A percentile compares a stretch with the other conserved stretches of the same genome.
Evolutionary conservation across 2,888 invertebrate genomes (phyloP).

Genomic region (Drosophila aldrichi): DNA sequence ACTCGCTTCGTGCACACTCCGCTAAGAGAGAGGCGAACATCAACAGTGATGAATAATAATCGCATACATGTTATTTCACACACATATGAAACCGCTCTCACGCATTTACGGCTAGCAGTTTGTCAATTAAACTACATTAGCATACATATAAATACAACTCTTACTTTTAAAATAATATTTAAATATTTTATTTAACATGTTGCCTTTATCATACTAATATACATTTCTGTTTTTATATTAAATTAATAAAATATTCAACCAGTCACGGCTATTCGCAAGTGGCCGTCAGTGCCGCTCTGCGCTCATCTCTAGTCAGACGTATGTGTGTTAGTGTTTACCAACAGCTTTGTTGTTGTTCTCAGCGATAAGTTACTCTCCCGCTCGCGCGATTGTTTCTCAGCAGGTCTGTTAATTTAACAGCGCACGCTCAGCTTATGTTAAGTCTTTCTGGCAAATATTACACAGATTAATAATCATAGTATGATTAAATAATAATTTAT

Average conservation of each 20-base stretch:
- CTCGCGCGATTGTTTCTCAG: conserved; percentile 30
- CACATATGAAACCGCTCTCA: conserved; percentile 1
- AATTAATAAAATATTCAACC: background rate
- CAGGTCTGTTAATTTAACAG: conserved; percentile 56
- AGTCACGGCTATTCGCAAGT: background rate
- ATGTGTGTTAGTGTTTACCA: conserved; percentile 55
- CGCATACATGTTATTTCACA: conserved; percentile 18
- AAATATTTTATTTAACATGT: background rate
- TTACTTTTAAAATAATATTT: too few relatives aligned
- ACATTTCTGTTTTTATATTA: background rate
- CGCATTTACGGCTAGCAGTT: background rate
- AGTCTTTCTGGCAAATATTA: background rate
- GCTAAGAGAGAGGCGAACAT: conserved; percentile 37
- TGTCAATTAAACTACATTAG: background rate
- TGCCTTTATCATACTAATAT: background rate
- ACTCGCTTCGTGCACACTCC: conserved; percentile 47
- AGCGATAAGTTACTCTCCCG: conserved; percentile 36
- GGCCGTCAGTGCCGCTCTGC: conserved; percentile 6
- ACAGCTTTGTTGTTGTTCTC: conserved; percentile 48
- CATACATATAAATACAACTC: too few relatives aligned
- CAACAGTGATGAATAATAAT: conserved; percentile 38
- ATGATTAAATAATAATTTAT: background rate
- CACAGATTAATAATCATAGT: background rate
- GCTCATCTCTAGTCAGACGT: conserved; percentile 30
- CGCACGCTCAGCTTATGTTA: conserved; percentile 31